Evolutionary conservation across 2,888 invertebrate species (phyloP), one percentile per base, ranked within the genome.

Genomic region (Lochmaea crataegi): DNA sequence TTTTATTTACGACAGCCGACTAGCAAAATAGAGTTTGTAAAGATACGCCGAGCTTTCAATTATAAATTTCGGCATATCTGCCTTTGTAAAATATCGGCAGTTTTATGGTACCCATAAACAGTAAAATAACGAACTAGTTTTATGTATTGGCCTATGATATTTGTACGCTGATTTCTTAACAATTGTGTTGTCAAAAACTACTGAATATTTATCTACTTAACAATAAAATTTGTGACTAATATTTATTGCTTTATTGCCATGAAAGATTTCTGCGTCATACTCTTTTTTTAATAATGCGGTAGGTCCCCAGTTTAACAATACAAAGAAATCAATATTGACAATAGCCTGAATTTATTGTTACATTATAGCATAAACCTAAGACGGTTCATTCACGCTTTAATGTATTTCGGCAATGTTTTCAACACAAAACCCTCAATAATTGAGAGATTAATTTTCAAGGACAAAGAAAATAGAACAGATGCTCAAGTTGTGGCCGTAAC

Each of bases 211-310:
- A 10, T 60, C 32, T n/a, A n/a, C 32, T 16, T 11, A 60, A 60
- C 60, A 60, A 60, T 60, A 60, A 38, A 14, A 12, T 60, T 60
- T 60, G 7, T 60, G 60, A 60, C 60, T 60, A 38, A 60, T 32
- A 60, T 60, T 60, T 60, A 60, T 60, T 60, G 16, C 60, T 60
- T 60, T 60, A 60, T 60, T 60, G 38, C 32, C 60, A 32, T 60
- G 38, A 32, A n/a, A 32, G 14, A 60, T 53, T 53, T 60, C 14
- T 38, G 38, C 60, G 32, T 60, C 60, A 38, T 38, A 38, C 38
- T 53, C 32, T 60, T 60, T 32, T 32, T n/a, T 18, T n/a, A n/a
- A 38, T 26, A 60, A 18, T 60, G 60, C 60, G 60, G 60, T 60
- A 60, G 60, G 60, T 60, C 60, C 14, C 32, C 26, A 11, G 60